Conservation (phyloP, 53 echinoderm and acorn worm species). For the Glandiceps talaboti region DNA sequence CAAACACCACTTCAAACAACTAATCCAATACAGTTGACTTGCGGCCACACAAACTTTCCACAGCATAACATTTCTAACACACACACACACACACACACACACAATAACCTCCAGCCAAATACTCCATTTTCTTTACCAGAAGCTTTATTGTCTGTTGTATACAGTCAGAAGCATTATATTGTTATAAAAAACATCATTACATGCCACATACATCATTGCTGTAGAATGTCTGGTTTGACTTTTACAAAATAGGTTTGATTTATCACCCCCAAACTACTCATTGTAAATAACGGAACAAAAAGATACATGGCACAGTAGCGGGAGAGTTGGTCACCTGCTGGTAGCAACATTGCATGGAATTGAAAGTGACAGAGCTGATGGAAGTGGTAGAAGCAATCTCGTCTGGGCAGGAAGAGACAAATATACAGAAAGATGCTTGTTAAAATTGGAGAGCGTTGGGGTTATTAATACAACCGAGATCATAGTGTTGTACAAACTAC, state of each 20-base stretch:
- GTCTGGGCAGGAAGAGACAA: no score
- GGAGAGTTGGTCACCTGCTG: not conserved
- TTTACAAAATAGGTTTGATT: not conserved
- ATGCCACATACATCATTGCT: not conserved
- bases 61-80: no score
- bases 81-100: no score
- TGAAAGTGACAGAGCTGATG: not conserved
- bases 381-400: no score
- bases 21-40: no score
- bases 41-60: no score
- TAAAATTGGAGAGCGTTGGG: no score
- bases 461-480: no score
- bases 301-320: not conserved
- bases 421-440: no score
- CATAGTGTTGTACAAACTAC: no score
- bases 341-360: not conserved
- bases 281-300: not conserved
- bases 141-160: not conserved
- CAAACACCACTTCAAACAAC: no score
- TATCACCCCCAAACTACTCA: not conserved
- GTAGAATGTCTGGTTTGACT: not conserved
- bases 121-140: not conserved
- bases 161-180: not conserved
- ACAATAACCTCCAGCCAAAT: no score
- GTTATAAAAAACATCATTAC: not conserved